Evolutionary conservation across 2,888 invertebrate species (phyloP).

Genomic region (Dicyrtoma fusca): DNA sequence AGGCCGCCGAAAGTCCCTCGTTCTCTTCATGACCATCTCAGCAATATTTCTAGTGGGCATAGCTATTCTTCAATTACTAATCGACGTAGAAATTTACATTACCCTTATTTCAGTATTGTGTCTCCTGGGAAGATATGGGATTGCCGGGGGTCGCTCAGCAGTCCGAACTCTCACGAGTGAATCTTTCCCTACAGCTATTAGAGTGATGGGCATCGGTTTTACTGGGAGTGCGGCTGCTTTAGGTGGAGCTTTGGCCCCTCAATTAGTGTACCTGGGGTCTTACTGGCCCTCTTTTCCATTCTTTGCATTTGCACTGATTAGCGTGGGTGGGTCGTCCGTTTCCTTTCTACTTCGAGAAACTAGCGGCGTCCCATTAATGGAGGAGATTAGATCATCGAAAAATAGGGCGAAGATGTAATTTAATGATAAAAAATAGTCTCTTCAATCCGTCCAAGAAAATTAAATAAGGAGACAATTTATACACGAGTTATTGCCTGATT

Average conservation of each 20-base stretch:
- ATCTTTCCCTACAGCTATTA: slow-evolving; percentile 26
- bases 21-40: slow-evolving; percentile 41
- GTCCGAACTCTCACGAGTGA: slow-evolving; percentile 25
- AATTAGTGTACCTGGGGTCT: slow-evolving; percentile 10
- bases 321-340: slow-evolving; percentile 4
- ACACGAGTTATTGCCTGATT: too few species aligned
- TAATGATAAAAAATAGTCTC: too few species aligned
- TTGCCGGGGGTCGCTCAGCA: slow-evolving; percentile 19
- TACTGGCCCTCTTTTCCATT: slow-evolving; percentile 18
- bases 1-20: slow-evolving; percentile 44
- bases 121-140: slow-evolving; percentile 23
- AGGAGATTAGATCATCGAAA: too few species aligned
- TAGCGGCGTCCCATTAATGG: slow-evolving; percentile 6
- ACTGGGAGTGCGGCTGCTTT: slow-evolving; percentile 10
- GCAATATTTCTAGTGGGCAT: slow-evolving; percentile 38
- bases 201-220: slow-evolving; percentile 27
- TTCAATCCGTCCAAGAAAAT: too few species aligned
- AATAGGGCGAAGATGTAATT: too few species aligned
- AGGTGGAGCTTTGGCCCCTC: slow-evolving; percentile 26
- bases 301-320: slow-evolving; percentile 13
- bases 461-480: too few species aligned
- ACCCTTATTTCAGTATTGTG: not conserved
- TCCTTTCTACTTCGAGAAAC: slow-evolving; percentile 15
- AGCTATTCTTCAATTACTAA: slow-evolving; percentile 37
- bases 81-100: not conserved